Evolutionary conservation across 2,797 vertebrate species (phyloP).

Genomic region (Orientallactaga sibirica): DNA sequence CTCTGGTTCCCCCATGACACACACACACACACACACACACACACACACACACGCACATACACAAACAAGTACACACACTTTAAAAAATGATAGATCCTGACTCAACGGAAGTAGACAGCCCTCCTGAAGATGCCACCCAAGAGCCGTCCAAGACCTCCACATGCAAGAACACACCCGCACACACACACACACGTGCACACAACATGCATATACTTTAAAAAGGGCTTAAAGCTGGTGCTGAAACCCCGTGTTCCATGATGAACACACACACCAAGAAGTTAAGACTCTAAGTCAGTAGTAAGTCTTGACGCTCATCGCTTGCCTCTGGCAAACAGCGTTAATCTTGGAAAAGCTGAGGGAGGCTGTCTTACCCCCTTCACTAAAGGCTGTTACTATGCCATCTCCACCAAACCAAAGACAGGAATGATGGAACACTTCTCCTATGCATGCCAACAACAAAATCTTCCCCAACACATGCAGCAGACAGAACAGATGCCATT

Average conservation of each 20-base stretch:
- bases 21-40: too few relatives aligned
- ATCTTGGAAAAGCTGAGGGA: conserved; percentile 95
- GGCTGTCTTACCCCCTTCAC: conserved; percentile 94
- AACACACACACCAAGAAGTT: conserved; percentile 97
- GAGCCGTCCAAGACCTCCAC: too few relatives aligned
- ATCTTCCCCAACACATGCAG: conserved; percentile 89
- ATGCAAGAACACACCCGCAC: too few relatives aligned
- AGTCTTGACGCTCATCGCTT: conserved; percentile 95
- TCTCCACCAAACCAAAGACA: conserved; percentile 86
- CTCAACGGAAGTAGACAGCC: too few relatives aligned
- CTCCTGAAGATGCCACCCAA: too few relatives aligned
- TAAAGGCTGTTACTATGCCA: conserved; percentile 91
- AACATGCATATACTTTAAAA: too few relatives aligned
- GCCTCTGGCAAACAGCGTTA: conserved; percentile 97
- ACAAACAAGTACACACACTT: too few relatives aligned
- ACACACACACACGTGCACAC: too few relatives aligned
- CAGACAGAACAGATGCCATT: conserved; percentile 88
- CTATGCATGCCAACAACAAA: conserved; percentile 83
- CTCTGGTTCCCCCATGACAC: too few relatives aligned
- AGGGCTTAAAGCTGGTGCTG: too few relatives aligned
- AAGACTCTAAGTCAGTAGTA: conserved; percentile 96
- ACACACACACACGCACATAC: too few relatives aligned
- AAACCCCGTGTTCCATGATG: conserved; percentile 87
- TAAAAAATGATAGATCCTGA: too few relatives aligned
- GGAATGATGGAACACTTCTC: conserved; percentile 55